These are phyloP conservation scores for Nasonia longicornis DNA, from an alignment of 1,140 invertebrate genomes.

Conservation along the genomic window DNA sequence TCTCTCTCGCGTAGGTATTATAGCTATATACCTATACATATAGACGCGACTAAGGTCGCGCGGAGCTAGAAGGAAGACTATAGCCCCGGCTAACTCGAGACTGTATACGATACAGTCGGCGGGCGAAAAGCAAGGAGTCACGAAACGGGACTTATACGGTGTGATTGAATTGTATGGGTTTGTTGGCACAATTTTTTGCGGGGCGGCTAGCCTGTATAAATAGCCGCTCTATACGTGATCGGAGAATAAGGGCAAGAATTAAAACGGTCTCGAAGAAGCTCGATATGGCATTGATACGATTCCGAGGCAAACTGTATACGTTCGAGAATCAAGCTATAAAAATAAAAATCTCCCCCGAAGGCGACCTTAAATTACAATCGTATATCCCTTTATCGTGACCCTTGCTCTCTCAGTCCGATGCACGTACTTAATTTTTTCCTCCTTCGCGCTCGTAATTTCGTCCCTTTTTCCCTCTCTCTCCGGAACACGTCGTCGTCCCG, in stretches of 20 bases:
- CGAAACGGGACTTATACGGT: background rate
- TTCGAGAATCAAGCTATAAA: background rate
- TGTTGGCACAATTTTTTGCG: background rate
- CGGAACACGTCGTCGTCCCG: no score
- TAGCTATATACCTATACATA: background rate
- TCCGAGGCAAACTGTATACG: background rate
- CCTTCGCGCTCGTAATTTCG: conserved; percentile 18
- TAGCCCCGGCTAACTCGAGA: background rate
- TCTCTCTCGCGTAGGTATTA: background rate
- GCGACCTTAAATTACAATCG: conserved; percentile 45
- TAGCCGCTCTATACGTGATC: background rate
- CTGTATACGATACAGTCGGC: conserved; percentile 4
- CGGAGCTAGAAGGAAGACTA: background rate
- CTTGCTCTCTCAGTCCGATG: conserved; percentile 6
- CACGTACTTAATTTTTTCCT: conserved; percentile 3
- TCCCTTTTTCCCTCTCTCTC: background rate
- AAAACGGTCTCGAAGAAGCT: background rate
- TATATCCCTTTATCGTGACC: conserved; percentile 33
- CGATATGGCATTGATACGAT: background rate
- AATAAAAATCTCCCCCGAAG: conserved; percentile 48
- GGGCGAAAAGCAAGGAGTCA: conserved; percentile 14
- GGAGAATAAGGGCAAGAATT: background rate
- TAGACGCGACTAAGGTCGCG: background rate
- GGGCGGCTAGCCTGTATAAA: no score
- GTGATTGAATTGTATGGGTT: no score